Evolutionary conservation across 2,113 vertebrate genomes (phyloP).

Genomic region (Macaca nemestrina): DNA sequence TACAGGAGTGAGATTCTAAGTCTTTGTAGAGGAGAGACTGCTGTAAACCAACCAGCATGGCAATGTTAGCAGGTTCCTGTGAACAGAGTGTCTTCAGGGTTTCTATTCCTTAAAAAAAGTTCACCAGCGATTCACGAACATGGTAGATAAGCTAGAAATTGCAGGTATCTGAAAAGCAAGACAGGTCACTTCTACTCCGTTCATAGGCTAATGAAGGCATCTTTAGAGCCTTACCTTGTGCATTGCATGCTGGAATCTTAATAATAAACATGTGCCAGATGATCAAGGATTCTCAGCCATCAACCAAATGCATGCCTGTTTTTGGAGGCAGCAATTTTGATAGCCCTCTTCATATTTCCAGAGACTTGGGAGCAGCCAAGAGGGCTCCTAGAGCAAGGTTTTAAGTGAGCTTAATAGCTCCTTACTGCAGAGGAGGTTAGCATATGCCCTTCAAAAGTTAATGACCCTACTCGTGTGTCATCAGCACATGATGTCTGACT

Average conservation of each 20-base stretch:
- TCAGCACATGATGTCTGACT: not conserved
- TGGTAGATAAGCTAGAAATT: not conserved
- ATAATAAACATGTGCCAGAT: not conserved
- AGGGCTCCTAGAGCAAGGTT: not conserved
- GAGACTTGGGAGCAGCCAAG: not conserved
- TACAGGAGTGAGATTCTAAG: not conserved
- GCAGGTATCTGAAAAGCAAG: not conserved
- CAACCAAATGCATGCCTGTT: not conserved
- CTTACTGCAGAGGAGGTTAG: not conserved
- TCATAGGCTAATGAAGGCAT: not conserved
- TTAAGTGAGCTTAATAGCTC: not conserved
- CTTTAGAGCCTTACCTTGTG: not conserved
- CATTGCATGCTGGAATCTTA: not conserved
- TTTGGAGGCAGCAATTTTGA: not conserved
- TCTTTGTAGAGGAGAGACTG: not conserved
- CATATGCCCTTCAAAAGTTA: conserved; percentile 14
- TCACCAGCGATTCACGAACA: not conserved
- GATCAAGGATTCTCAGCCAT: not conserved
- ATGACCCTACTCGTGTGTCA: not conserved
- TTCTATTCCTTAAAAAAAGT: not conserved
- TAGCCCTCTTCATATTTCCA: not conserved
- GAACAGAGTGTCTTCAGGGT: not conserved
- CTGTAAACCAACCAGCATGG: not conserved
- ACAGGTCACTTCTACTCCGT: not conserved
- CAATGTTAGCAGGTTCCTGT: not conserved